Base-by-base conservation (phyloP, 2,113 vertebrate genomes). In the Callipepla californica region DNA sequence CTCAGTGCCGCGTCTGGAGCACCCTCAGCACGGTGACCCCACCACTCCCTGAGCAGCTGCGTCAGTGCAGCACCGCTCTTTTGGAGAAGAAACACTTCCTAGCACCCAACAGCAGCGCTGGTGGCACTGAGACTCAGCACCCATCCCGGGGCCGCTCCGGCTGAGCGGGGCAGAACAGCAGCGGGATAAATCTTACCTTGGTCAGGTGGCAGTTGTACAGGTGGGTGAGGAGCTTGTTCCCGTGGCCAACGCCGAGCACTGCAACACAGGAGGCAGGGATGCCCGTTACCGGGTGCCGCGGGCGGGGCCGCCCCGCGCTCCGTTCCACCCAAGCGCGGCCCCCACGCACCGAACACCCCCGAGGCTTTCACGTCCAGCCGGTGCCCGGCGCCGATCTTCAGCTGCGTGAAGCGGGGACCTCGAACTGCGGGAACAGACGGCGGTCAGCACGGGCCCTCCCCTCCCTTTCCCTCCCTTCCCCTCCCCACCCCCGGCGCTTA, bases 161-260 rank as follows among this genome's bases (percentile, higher is more conserved):
- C 22, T 9, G 42, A 36, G 32, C 1, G 6, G 12, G 66, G 30
- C 63, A 66, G 73, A 15, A 12, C 17, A 9, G 50, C 30, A 26
- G 73, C 21, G 32, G 40, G 40, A 40, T 40, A 40, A 40, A 40
- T 40, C 67, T 62, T 98, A 99, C 99, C 98, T 98, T 98, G 77
- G 98, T 98, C 65, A 98, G 96, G 95, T 98, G 98, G 80, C 97
- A 97, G 10, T 95, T 70, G 92, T 98, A 97, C 81, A 99, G 91
- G 22, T 98, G 92, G 7, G 97, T 97, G 67, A 99, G 97, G 15
- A 97, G 88, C 82, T 95, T 97, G 97, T 98, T 95, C 87, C 98
- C 98, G 0, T 92, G 96, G 51, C 99, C 98, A 7, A 98, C 87
- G 25, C 97, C 98, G 47, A 99, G 97, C 91, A 99, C 99, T 99